A percentile compares a stretch with the other conserved stretches of the same genome.
These are phyloP conservation scores for Pseudochromis fuscus DNA, from an alignment of 2,797 vertebrate genomes.

Conservation along the genomic window DNA sequence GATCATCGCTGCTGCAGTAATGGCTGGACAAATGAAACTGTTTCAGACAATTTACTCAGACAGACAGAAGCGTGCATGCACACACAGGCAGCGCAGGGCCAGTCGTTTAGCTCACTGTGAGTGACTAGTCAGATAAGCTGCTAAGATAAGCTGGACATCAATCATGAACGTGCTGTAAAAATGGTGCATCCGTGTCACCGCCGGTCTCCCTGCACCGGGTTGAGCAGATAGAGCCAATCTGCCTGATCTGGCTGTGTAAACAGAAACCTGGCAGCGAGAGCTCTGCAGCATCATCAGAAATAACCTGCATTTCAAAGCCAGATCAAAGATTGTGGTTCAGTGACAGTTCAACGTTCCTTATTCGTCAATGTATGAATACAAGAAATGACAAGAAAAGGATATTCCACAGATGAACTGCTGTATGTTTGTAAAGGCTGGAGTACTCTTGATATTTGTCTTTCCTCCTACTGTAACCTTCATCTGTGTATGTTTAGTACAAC, in stretches of 20 bases:
- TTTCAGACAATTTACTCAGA: constrained; percentile 18
- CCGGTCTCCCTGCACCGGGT: not conserved
- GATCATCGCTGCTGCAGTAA: constrained; percentile 21
- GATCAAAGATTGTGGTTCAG: not conserved
- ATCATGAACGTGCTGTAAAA: constrained; percentile 26
- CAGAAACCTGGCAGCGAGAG: constrained; percentile 8
- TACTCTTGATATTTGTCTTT: not conserved
- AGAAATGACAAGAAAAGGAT: not conserved
- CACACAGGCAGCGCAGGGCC: not conserved
- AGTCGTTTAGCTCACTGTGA: constrained; percentile 25
- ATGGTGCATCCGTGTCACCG: constrained; percentile 6
- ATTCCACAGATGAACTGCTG: no score
- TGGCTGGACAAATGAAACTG: constrained; percentile 31
- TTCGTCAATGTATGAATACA: not conserved
- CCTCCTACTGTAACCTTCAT: not conserved
- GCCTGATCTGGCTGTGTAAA: constrained; percentile 23
- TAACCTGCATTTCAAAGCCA: constrained; percentile 12
- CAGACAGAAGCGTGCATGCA: not conserved
- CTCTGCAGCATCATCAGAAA: constrained; percentile 20
- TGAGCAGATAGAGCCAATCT: constrained; percentile 27
- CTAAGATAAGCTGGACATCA: constrained; percentile 43
- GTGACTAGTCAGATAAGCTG: constrained; percentile 39
- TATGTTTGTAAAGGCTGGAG: not conserved
- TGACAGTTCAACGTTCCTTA: not conserved
- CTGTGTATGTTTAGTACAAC: not conserved